Evolutionary conservation across 1,140 invertebrate species (phyloP).

Genomic region (Eurosta solidaginis): DNA sequence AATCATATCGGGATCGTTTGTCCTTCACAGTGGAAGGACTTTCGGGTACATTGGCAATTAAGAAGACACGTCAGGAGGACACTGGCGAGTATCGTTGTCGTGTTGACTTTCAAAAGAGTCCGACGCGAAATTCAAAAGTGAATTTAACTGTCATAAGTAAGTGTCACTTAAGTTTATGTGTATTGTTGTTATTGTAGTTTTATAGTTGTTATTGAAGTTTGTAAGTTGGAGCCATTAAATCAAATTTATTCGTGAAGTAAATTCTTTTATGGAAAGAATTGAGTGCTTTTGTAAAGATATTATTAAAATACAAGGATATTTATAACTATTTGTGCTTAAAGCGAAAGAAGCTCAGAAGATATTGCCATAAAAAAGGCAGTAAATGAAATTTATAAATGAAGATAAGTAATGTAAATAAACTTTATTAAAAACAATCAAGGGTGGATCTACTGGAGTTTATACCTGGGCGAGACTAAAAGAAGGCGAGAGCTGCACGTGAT

Average conservation of each 20-base stretch:
- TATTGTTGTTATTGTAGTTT: not conserved
- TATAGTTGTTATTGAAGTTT: not conserved
- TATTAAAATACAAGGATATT: not conserved
- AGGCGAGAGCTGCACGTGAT: too few species aligned
- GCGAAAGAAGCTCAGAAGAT: too few species aligned
- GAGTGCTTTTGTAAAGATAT: not conserved
- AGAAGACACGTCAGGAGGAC: conserved; percentile 70
- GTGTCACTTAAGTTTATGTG: conserved; percentile 56
- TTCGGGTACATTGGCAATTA: conserved; percentile 71
- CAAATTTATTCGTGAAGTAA: conserved; percentile 8
- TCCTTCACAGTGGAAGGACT: conserved; percentile 67
- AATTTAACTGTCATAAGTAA: conserved; percentile 89
- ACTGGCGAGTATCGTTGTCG: conserved; percentile 84
- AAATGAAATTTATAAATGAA: too few species aligned
- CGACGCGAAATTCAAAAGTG: conserved; percentile 83
- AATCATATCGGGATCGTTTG: conserved; percentile 66
- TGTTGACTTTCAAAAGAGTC: conserved; percentile 87
- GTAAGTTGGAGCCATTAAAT: not conserved
- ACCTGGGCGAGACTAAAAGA: too few species aligned
- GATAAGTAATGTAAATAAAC: too few species aligned
- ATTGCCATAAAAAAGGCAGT: too few species aligned
- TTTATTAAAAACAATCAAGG: too few species aligned
- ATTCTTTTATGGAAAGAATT: not conserved
- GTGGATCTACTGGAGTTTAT: too few species aligned
- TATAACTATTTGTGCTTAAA: too few species aligned